Evolutionary conservation across 92 coral and sea anemone genomes (phyloP).

Genomic region (Galaxea fascicularis): DNA sequence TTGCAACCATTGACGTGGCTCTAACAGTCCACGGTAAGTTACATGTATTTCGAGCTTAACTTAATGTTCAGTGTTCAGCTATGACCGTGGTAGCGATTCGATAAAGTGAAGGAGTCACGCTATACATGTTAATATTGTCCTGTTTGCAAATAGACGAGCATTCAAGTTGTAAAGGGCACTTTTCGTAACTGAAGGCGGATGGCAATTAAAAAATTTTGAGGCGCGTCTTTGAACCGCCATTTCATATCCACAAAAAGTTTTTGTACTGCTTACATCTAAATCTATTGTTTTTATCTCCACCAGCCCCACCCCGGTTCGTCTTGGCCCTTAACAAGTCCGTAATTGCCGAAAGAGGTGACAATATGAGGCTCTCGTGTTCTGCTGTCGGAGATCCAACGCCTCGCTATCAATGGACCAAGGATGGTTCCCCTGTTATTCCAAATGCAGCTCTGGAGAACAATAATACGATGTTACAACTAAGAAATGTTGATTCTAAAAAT

Average conservation of each 20-base stretch:
- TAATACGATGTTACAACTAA: constrained; percentile 32
- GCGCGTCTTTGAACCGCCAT: no score
- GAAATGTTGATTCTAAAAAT: constrained; percentile 43
- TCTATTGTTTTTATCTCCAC: not conserved
- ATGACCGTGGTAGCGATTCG: no score
- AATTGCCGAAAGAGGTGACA: constrained; percentile 51
- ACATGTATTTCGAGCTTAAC: no score
- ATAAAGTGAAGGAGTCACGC: no score
- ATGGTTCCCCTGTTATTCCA: constrained; percentile 31
- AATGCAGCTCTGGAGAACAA: constrained; percentile 26
- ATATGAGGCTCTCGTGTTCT: constrained; percentile 46
- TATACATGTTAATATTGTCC: no score
- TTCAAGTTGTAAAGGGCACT: no score
- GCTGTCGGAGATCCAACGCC: constrained; percentile 73
- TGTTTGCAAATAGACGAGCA: no score
- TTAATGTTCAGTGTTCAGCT: no score
- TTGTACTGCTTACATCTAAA: no score
- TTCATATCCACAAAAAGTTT: no score
- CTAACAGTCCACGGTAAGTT: constrained; percentile 61
- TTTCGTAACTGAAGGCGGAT: no score
- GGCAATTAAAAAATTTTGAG: no score
- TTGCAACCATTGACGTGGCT: constrained; percentile 15
- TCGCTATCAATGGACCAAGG: constrained; percentile 58
- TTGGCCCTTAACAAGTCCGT: constrained; percentile 4
- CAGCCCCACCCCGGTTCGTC: constrained; percentile 41